These are phyloP conservation scores for Diplosoma virens DNA, from an alignment of 23 tunicate genomes.

Conservation along the genomic window DNA sequence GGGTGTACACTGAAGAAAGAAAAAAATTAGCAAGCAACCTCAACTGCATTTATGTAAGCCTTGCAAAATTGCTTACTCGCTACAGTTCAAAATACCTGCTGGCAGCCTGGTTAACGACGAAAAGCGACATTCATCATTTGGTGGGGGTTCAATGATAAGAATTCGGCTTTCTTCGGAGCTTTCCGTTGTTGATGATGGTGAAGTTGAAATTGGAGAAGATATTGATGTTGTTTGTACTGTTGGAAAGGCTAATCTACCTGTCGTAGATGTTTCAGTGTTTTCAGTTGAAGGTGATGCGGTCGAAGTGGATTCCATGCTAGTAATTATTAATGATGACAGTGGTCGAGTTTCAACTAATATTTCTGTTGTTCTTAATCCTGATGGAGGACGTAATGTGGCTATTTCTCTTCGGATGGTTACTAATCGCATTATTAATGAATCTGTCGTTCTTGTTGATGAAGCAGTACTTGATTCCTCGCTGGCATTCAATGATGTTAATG, in stretches of 20 bases:
- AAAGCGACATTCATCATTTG: neutral
- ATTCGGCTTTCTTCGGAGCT: neutral
- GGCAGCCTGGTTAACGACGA: neutral
- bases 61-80: too few species aligned
- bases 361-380: too few species aligned
- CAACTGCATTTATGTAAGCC: too few species aligned
- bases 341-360: too few species aligned
- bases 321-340: too few species aligned
- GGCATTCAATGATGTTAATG: too few species aligned
- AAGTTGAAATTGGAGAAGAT: neutral
- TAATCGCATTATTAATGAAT: too few species aligned
- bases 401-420: too few species aligned
- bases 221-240: neutral
- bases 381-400: too few species aligned
- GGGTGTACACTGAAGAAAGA: slow-evolving; percentile 8
- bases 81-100: neutral
- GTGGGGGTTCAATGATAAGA: neutral
- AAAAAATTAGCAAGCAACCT: neutral
- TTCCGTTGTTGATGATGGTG: neutral
- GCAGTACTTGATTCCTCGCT: too few species aligned
- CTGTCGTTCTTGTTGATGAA: too few species aligned
- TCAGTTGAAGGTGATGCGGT: neutral
- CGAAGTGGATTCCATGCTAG: too few species aligned
- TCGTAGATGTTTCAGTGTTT: neutral
- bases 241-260: neutral